Conservation (phyloP, 2,113 vertebrate species). For the Axis porcinus region DNA sequence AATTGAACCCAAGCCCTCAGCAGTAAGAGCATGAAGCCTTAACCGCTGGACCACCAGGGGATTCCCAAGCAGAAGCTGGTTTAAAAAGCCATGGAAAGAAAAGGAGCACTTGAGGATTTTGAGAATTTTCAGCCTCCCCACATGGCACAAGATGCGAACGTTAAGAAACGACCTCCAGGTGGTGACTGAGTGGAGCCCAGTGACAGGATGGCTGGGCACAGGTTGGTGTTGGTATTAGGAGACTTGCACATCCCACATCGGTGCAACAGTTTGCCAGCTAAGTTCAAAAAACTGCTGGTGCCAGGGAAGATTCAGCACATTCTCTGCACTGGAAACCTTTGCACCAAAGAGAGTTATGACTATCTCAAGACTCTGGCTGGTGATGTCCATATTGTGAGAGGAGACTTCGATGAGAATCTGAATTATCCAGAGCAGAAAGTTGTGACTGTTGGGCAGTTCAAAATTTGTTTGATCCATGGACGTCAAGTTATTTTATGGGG, state of each 20-base stretch:
- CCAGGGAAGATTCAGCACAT: slow-evolving; percentile 99
- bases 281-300: slow-evolving; percentile 98
- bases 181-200: too few relatives aligned
- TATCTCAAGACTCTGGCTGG: slow-evolving; percentile 99
- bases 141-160: neutral
- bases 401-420: slow-evolving; percentile 99
- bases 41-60: neutral
- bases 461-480: slow-evolving; percentile 97
- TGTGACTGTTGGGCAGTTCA: slow-evolving; percentile 98
- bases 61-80: neutral
- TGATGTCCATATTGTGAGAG: slow-evolving; percentile 98
- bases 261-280: slow-evolving; percentile 97
- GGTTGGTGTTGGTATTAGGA: slow-evolving; percentile 97
- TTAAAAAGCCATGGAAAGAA: neutral
- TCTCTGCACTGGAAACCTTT: slow-evolving; percentile 98
- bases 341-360: slow-evolving; percentile 99
- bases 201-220: too few relatives aligned
- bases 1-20: neutral
- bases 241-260: slow-evolving; percentile 98
- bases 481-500: slow-evolving; percentile 99
- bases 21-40: neutral
- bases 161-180: neutral
- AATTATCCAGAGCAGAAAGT: slow-evolving; percentile 99
- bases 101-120: slow-evolving; percentile 3
- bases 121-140: neutral